phyloP scores from a whole-genome alignment of 2,113 vertebrate species.

The Galeopterus variegatus region DNA sequence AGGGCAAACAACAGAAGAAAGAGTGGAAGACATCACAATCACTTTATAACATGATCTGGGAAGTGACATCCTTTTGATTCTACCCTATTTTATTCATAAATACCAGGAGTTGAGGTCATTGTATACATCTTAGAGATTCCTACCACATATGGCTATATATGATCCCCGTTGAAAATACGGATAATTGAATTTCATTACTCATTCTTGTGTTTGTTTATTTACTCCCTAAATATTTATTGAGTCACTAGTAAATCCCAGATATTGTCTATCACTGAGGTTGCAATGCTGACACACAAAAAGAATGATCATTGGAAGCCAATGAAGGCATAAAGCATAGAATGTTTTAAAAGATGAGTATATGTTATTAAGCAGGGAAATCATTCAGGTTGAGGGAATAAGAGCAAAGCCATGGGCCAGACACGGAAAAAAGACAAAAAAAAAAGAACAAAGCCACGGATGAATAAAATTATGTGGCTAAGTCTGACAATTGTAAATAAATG shows the following conservation, averaged over 20 bases:
- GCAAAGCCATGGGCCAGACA: not conserved
- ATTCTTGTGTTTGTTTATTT: not conserved
- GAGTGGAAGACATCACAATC: not conserved
- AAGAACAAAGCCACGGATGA: not conserved
- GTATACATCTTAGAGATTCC: not conserved
- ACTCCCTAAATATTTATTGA: not conserved
- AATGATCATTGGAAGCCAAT: not conserved
- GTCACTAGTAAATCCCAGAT: not conserved
- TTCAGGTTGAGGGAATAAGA: not conserved
- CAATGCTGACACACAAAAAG: not conserved
- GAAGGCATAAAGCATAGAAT: not conserved
- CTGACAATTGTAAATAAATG: not conserved
- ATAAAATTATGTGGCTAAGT: not conserved
- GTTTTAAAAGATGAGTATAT: constrained; percentile 19
- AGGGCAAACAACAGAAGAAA: not conserved
- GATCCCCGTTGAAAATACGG: not conserved
- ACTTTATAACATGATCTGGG: not conserved
- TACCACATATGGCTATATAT: not conserved
- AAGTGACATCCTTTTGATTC: not conserved
- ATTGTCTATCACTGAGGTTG: not conserved
- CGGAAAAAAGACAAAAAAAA: too few species aligned
- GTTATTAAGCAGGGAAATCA: not conserved
- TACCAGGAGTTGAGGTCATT: not conserved
- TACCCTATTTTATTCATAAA: not conserved
- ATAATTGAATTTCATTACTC: not conserved